A percentile compares a stretch with the other conserved stretches of the same genome.
These are phyloP conservation scores for Chrysotoxum bicinctum DNA, from an alignment of 2,888 invertebrate genomes.

Conservation along the genomic window DNA sequence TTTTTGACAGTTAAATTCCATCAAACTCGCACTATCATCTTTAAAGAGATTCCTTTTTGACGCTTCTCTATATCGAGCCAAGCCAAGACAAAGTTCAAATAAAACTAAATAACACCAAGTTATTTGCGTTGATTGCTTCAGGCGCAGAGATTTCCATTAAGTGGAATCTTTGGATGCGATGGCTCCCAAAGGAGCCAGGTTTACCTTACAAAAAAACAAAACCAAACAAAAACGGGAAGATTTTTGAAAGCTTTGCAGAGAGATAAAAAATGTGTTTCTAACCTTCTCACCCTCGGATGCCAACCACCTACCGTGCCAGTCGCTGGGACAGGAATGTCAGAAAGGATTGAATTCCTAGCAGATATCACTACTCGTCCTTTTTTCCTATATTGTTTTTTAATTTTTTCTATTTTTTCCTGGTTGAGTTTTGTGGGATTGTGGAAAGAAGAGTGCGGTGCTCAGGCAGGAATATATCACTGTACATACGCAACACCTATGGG, in stretches of 20 bases:
- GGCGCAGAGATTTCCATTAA: conserved; percentile 41
- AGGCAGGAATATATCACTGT: conserved; percentile 10
- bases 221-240: conserved; percentile 22
- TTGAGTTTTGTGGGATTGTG: neutral
- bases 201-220: conserved; percentile 23
- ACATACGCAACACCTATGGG: neutral
- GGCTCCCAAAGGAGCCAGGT: conserved; percentile 32
- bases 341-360: conserved; percentile 61
- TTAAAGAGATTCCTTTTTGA: neutral
- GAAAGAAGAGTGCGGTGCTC: neutral
- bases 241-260: conserved; percentile 17
- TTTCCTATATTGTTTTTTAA: conserved; percentile 7
- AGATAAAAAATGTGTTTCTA: conserved; percentile 8
- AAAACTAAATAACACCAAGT: neutral
- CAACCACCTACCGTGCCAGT: neutral
- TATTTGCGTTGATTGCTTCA: conserved; percentile 18
- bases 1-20: neutral
- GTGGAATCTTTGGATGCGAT: conserved; percentile 30
- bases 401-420: neutral
- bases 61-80: neutral
- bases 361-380: conserved; percentile 54
- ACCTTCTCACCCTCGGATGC: neutral
- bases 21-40: neutral
- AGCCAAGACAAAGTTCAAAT: neutral
- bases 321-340: conserved; percentile 27